Conservation (phyloP, 2,797 vertebrate species). For the Otus scops region DNA sequence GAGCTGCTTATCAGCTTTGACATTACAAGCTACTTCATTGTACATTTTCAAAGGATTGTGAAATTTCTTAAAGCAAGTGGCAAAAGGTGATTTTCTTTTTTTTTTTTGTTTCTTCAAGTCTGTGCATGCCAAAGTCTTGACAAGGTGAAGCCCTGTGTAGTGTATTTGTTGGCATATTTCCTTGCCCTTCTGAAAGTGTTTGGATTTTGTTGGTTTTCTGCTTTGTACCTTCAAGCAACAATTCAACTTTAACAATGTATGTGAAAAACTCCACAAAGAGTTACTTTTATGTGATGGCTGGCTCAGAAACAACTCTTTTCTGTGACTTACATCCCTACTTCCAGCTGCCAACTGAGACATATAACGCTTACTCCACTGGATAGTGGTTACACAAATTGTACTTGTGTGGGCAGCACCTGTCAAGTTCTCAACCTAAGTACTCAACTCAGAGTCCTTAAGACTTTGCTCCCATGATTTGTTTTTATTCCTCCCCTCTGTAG, state of each 20-base stretch:
- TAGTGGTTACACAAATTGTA: conserved; percentile 38
- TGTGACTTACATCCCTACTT: neutral
- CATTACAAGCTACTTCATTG: conserved; percentile 46
- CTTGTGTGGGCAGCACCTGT: conserved; percentile 60
- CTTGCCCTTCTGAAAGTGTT: conserved; percentile 65
- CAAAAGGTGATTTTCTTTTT: conserved; percentile 69
- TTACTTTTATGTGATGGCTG: conserved; percentile 45
- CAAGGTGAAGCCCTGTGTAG: conserved; percentile 70
- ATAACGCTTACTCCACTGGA: conserved; percentile 23
- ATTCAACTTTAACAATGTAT: conserved; percentile 52
- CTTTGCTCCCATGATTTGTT: conserved; percentile 25
- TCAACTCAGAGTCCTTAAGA: neutral
- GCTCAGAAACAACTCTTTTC: conserved; percentile 39
- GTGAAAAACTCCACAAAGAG: conserved; percentile 29
- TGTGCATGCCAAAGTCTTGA: conserved; percentile 64
- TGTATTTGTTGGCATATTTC: conserved; percentile 65
- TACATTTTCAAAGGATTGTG: conserved; percentile 43
- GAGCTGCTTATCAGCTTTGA: conserved; percentile 55
- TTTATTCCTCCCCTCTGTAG: neutral
- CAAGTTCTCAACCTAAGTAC: conserved; percentile 27
- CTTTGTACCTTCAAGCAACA: conserved; percentile 57
- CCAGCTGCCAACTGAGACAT: conserved; percentile 5
- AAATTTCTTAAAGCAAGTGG: conserved; percentile 64
- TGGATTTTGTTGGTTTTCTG: conserved; percentile 59
- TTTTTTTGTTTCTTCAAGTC: conserved; percentile 55